phyloP scores from a whole-genome alignment of 2,888 invertebrate genomes.

The Heliconius sara region DNA sequence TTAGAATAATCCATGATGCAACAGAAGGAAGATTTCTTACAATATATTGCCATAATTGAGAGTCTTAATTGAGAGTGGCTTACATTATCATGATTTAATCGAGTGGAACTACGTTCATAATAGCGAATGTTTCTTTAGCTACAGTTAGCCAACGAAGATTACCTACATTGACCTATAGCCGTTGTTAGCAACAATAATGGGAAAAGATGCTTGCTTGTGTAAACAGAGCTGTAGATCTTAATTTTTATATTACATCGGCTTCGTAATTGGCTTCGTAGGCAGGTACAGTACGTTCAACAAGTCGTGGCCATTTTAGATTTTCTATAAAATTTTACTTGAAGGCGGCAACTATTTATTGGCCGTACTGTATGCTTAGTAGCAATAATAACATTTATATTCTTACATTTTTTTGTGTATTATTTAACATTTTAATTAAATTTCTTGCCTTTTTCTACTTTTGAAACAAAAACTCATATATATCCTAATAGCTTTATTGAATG shows the following conservation, averaged over 20 bases:
- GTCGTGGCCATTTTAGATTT: no score
- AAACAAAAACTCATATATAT: background rate
- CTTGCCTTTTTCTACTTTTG: background rate
- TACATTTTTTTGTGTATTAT: background rate
- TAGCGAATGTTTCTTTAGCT: constrained; percentile 40
- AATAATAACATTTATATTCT: background rate
- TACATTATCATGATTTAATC: constrained; percentile 52
- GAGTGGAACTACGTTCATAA: constrained; percentile 49
- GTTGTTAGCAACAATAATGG: constrained; percentile 31
- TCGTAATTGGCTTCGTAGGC: background rate
- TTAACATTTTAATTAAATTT: background rate
- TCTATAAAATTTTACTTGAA: no score
- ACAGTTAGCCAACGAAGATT: constrained; percentile 37
- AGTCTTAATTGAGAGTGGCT: constrained; percentile 49
- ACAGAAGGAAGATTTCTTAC: constrained; percentile 24
- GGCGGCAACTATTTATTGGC: no score
- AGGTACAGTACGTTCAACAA: background rate
- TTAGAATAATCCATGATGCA: constrained; percentile 27
- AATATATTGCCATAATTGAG: constrained; percentile 9
- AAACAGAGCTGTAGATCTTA: background rate
- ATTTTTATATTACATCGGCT: background rate
- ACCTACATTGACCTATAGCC: constrained; percentile 19
- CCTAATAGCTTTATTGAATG: constrained; percentile 7
- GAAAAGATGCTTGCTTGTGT: constrained; percentile 30
- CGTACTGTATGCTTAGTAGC: background rate